These are phyloP conservation scores for Thysanoteuthis rhombus DNA, from an alignment of 2,888 invertebrate genomes.

Conservation along the genomic window DNA sequence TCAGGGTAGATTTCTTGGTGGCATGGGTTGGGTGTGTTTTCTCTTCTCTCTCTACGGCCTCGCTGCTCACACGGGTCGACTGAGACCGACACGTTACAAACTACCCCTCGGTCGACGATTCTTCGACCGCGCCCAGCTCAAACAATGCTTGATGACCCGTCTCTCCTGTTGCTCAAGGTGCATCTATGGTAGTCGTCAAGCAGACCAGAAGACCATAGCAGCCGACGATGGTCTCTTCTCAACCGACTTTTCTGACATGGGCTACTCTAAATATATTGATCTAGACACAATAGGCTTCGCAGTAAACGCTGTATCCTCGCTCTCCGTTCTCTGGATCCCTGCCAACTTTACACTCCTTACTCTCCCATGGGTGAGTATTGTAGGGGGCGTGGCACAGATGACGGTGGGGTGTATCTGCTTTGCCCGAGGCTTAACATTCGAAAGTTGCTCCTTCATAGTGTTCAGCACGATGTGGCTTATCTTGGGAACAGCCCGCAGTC, in stretches of 20 bases:
- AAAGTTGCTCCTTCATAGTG: slow-evolving; percentile 46
- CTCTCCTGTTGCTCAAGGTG: slow-evolving; percentile 36
- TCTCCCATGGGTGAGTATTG: slow-evolving; percentile 46
- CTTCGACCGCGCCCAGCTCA: slow-evolving; percentile 36
- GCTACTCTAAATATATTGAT: slow-evolving; percentile 48
- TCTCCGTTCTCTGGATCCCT: slow-evolving; percentile 45
- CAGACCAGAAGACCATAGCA: background rate
- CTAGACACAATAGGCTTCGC: slow-evolving; percentile 47
- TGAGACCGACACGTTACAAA: slow-evolving; percentile 39
- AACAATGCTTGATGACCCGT: slow-evolving; percentile 32
- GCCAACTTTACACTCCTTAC: slow-evolving; percentile 36
- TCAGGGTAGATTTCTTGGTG: slow-evolving; percentile 42
- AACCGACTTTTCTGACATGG: slow-evolving; percentile 39
- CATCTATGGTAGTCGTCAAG: slow-evolving; percentile 37
- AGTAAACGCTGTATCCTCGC: slow-evolving; percentile 44
- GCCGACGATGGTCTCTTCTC: slow-evolving; percentile 36
- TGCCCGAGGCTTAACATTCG: slow-evolving; percentile 48
- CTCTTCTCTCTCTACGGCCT: slow-evolving; percentile 48
- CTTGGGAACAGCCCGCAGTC: slow-evolving; percentile 46
- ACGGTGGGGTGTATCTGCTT: slow-evolving; percentile 48
- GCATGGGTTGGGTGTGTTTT: slow-evolving; percentile 46
- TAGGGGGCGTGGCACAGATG: slow-evolving; percentile 49
- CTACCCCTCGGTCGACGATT: slow-evolving; percentile 41
- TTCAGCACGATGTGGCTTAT: slow-evolving; percentile 50
- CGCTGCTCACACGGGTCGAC: slow-evolving; percentile 43